Evolutionary conservation across 2,113 vertebrate species (phyloP).

Genomic region (Chaenocephalus aceratus): DNA sequence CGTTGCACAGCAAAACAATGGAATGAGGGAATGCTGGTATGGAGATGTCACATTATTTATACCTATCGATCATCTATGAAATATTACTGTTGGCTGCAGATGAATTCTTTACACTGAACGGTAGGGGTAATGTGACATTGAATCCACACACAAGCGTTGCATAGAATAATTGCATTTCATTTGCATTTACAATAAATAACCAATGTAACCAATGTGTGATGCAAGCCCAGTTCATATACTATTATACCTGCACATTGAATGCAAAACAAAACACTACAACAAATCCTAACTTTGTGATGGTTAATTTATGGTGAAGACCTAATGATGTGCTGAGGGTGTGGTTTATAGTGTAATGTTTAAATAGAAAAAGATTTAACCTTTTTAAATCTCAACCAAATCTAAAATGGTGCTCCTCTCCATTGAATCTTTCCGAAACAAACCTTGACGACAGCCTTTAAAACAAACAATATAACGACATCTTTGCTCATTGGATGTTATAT

Average conservation of each 20-base stretch:
- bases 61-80: background rate
- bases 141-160: conserved; percentile 4
- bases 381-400: background rate
- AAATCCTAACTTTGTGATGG: background rate
- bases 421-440: background rate
- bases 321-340: background rate
- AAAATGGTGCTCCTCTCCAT: background rate
- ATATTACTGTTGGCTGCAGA: background rate
- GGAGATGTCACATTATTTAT: background rate
- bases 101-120: background rate
- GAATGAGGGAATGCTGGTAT: background rate
- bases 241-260: background rate
- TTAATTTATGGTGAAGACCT: background rate
- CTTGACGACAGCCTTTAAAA: background rate
- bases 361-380: background rate
- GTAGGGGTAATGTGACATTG: background rate
- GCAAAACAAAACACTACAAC: background rate
- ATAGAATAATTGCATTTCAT: background rate
- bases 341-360: background rate
- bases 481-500: background rate
- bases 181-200: background rate
- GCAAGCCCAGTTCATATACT: background rate
- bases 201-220: background rate
- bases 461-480: too few species aligned
- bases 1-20: background rate